phyloP scores from a whole-genome alignment of 2,113 vertebrate species.

The Perca fluviatilis region DNA sequence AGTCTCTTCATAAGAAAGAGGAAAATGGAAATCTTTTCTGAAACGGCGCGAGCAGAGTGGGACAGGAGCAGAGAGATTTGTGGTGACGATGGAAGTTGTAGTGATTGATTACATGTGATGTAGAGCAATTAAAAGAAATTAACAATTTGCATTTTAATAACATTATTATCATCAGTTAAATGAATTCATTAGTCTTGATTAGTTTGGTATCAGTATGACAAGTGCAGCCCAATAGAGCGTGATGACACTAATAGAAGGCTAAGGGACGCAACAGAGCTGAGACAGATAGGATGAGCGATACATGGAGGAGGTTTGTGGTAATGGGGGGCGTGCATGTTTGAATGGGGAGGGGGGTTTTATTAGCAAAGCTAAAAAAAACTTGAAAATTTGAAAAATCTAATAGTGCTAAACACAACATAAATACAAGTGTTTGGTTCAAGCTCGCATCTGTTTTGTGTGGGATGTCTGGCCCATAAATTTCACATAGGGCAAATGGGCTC shows the following conservation, averaged over 20 bases:
- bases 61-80: slow-evolving; percentile 29
- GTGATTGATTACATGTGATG: slow-evolving; percentile 92
- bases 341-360: not conserved
- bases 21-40: slow-evolving; percentile 20
- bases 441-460: not conserved
- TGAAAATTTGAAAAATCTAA: not conserved
- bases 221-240: slow-evolving; percentile 84
- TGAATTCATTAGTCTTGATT: slow-evolving; percentile 98
- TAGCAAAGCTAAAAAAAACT: not conserved
- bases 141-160: slow-evolving; percentile 99
- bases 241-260: slow-evolving; percentile 73
- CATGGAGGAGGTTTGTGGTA: not conserved
- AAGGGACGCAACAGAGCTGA: slow-evolving; percentile 44
- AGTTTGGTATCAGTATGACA: slow-evolving; percentile 86
- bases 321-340: not conserved
- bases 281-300: slow-evolving; percentile 40
- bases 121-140: slow-evolving; percentile 93
- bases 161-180: slow-evolving; percentile 93
- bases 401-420: not conserved
- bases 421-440: not conserved
- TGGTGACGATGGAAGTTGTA: slow-evolving; percentile 74
- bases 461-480: not conserved
- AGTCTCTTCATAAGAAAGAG: slow-evolving; percentile 9
- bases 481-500: too few species aligned
- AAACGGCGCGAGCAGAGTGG: not conserved